phyloP scores from a whole-genome alignment of 2,113 vertebrate species.

The Myrmophylax atrothorax region DNA sequence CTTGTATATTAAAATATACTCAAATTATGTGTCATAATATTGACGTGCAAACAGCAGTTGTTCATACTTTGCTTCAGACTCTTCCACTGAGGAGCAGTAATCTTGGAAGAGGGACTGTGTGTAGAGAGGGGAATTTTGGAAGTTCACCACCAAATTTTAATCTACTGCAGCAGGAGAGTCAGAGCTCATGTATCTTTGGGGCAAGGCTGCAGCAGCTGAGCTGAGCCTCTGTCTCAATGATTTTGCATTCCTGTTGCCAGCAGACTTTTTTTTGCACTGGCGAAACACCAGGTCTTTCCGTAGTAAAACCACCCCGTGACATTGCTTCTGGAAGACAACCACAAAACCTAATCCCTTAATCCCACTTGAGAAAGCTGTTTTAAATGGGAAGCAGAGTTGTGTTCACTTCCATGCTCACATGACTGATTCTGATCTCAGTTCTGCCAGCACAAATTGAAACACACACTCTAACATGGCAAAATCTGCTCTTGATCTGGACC shows the following conservation, averaged over 20 bases:
- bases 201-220: not conserved
- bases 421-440: slow-evolving; percentile 41
- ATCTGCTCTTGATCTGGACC: slow-evolving; percentile 5
- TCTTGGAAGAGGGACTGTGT: not conserved
- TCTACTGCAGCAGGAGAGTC: not conserved
- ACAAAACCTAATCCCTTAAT: slow-evolving; percentile 68
- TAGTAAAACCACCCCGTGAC: slow-evolving; percentile 43
- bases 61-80: not conserved
- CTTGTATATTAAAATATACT: not conserved
- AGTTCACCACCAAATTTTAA: not conserved
- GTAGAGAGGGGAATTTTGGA: not conserved
- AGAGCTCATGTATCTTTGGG: not conserved
- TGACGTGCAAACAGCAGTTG: not conserved
- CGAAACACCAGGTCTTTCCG: not conserved
- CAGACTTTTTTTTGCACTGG: slow-evolving; percentile 40
- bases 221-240: slow-evolving; percentile 10
- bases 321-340: slow-evolving; percentile 68
- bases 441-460: slow-evolving; percentile 45
- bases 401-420: slow-evolving; percentile 49
- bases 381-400: slow-evolving; percentile 56
- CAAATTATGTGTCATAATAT: not conserved
- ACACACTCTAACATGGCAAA: not conserved
- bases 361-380: slow-evolving; percentile 65
- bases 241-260: slow-evolving; percentile 24
- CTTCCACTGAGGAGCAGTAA: not conserved